Percentiles rank a stretch among this genome's conserved stretches.
These are phyloP conservation scores for Trimorus sp. DNA, from an alignment of 2,888 invertebrate genomes.

Conservation along the genomic window DNA sequence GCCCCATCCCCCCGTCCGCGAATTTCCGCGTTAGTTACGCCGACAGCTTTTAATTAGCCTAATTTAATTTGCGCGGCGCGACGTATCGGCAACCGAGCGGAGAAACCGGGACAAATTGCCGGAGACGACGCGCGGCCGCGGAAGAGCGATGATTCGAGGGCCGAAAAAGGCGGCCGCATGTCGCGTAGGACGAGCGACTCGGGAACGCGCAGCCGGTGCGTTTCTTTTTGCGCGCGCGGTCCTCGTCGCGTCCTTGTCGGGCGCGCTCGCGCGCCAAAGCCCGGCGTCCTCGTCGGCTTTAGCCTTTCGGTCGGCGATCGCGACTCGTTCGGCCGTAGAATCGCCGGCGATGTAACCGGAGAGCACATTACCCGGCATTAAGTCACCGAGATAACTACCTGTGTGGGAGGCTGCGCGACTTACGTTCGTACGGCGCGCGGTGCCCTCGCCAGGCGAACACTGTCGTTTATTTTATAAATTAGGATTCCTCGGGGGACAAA, in stretches of 20 bases:
- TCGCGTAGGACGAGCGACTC: constrained; percentile 69
- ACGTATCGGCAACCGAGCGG: constrained; percentile 52
- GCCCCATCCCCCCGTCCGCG: neutral
- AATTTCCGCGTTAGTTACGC: constrained; percentile 58
- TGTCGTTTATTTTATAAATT: constrained; percentile 75
- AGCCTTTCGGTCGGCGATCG: constrained; percentile 64
- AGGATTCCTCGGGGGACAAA: constrained; percentile 69
- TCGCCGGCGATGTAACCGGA: constrained; percentile 77
- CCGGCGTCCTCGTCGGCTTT: constrained; percentile 43
- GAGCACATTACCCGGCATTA: constrained; percentile 79
- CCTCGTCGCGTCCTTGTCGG: constrained; percentile 50
- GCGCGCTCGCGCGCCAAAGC: neutral
- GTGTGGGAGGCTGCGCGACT: constrained; percentile 76
- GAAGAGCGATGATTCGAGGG: constrained; percentile 59
- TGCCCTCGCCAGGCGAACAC: constrained; percentile 62
- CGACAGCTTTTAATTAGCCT: constrained; percentile 63
- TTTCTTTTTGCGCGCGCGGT: constrained; percentile 34
- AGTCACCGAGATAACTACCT: constrained; percentile 79
- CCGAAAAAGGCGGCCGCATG: constrained; percentile 27
- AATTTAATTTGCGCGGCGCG: constrained; percentile 61
- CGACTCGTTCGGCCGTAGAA: constrained; percentile 63
- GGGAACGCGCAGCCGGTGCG: constrained; percentile 58
- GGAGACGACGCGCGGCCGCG: constrained; percentile 54
- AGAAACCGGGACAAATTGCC: constrained; percentile 57
- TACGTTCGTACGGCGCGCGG: constrained; percentile 64